Base-by-base conservation (phyloP, 2,113 vertebrate species). In the Myiopsitta monachus region DNA sequence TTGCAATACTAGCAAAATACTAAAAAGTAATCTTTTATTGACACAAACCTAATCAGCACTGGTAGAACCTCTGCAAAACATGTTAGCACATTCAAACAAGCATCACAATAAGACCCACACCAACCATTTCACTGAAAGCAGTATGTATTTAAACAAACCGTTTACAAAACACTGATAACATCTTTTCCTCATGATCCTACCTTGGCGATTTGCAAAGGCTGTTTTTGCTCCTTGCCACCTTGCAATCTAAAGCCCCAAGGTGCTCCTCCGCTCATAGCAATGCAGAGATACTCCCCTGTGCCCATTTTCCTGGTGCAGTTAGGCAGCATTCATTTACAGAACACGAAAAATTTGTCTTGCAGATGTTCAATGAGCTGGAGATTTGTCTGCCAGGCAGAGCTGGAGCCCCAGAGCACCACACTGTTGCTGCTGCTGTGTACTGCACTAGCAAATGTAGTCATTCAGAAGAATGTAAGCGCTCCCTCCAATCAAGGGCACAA, bases 211-310 rank as follows among this genome's bases (percentile, higher is more conserved):
- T 99, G 98, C 44, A 99, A 87, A 64, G 98, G 98, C 96, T 97
- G 98, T 83, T 98, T 97, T 90, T 98, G 97, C 88, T 99, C 99
- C 92, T 98, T 98, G 97, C 98, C 99, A 93, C 99, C 98, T 88
- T 98, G 96, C 96, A 99, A 77, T 72, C 97, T 97, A 98, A 99
- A 99, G 52, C 99, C 99, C 99, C 99, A 99, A 76, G 99, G 99
- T 9, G 98, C 98, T 75, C 98, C 98, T 91, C 99, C 99, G 11
- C 97, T 98, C 98, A 99, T 98, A 64, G 98, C 99, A 38, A 99
- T 95, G 97, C 99, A 99, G 97, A 99, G 97, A 96, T 98, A 99
- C 97, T 99, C 99, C 97, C 98, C 99, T 2, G 98, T 98, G 96
- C 98, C 99, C 99, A 99, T 99, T 83, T 97, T 98, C 86, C 83